Evolutionary conservation across 2,113 vertebrate species (phyloP), one percentile per base, ranked within the genome.

Genomic region (Podilymbus podiceps): DNA sequence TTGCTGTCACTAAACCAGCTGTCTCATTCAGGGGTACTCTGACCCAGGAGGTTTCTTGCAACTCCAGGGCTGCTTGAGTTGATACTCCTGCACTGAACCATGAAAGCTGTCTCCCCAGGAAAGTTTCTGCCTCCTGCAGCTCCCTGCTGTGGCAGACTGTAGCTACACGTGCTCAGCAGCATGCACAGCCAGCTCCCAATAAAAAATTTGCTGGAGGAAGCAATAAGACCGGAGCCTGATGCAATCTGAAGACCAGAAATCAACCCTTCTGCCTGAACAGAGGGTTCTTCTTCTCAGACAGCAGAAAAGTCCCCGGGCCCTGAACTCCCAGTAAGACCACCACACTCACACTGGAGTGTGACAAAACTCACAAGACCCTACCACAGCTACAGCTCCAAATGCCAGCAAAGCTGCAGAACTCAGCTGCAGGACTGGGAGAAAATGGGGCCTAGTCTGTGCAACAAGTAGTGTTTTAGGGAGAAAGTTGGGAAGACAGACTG

Each of bases 331-430:
- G n/a, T 24, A 47, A 59, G 44, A 73, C 10, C 40, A 56, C 28
- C 33, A 11, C 40, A 18, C 20, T 59, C 0, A 0, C 3, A 11
- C 16, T 11, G 72, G 20, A 64, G 33, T 20, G 35, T 63, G 60
- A 33, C 25, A 75, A 5, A 63, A 40, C 28, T 28, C 62, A 11
- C 0, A 2, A 58, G n/a, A 79, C 10, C 31, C 59, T 27, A 15
- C 24, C n/a, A 46, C 42, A 18, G 63, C 4, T 2, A 58, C 59
- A 69, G 46, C 67, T 58, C 40, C 47, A 40, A 64, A 47, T 3
- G 22, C 42, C 64, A 67, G 46, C 52, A 59, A 20, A 68, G 49
- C 56, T 64, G 63, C 55, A 55, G 59, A 25, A 19, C 62, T 69
- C 49, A 64, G 71, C 55, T 79, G 91, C 55, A 55, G 55, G 40